A percentile compares a stretch with the other conserved stretches of the same genome.
Conservation (phyloP, 2,113 vertebrate species). For the Aptenodytes forsteri region DNA sequence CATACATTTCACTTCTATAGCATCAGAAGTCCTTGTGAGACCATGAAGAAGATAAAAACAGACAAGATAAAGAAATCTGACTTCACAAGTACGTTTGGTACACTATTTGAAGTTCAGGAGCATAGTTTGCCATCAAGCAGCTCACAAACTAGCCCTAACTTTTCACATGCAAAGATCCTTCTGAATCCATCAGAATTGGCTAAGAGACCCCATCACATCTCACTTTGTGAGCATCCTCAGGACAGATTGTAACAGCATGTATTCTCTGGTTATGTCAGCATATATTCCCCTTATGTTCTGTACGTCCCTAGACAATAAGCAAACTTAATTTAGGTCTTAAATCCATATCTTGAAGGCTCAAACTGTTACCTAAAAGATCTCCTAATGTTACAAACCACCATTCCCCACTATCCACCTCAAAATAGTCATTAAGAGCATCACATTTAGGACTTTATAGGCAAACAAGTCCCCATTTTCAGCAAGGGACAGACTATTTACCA, state of each 20-base stretch:
- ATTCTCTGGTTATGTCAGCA: background rate
- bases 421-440: background rate
- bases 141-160: background rate
- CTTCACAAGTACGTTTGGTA: background rate
- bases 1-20: background rate
- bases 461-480: background rate
- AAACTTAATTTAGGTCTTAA: background rate
- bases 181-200: background rate
- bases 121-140: background rate
- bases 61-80: background rate
- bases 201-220: background rate
- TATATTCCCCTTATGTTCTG: background rate
- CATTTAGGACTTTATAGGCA: background rate
- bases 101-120: background rate
- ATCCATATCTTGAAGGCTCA: background rate
- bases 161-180: background rate
- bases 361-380: background rate
- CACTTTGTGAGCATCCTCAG: background rate
- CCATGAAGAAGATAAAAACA: background rate
- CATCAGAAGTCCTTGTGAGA: background rate
- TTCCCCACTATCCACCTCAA: background rate
- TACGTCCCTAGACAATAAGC: background rate
- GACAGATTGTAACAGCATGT: background rate
- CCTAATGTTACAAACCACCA: background rate
- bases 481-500: background rate